A percentile compares a stretch with the other conserved stretches of the same genome.
Conservation (phyloP, 2,113 vertebrate species). For the Oostethus manadensis region DNA sequence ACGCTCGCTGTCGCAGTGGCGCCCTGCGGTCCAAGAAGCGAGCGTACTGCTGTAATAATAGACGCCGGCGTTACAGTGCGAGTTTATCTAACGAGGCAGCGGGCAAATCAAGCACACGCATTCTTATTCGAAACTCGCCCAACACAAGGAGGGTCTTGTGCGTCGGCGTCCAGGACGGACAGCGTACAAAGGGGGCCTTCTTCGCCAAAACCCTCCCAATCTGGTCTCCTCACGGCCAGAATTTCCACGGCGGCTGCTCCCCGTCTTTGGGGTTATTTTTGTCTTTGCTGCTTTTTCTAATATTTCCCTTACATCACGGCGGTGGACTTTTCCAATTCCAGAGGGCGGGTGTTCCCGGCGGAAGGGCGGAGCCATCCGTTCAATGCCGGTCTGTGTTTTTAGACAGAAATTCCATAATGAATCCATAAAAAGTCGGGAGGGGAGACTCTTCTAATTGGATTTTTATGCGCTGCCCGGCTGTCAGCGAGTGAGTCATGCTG, state of each 20-base stretch:
- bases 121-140: neutral
- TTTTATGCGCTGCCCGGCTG: neutral
- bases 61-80: neutral
- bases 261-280: too few relatives aligned
- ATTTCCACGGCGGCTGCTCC: slow-evolving; percentile 45
- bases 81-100: slow-evolving; percentile 43
- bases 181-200: slow-evolving; percentile 49
- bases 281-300: slow-evolving; percentile 15
- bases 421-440: slow-evolving; percentile 23
- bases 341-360: slow-evolving; percentile 16
- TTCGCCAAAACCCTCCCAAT: slow-evolving; percentile 18
- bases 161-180: slow-evolving; percentile 4
- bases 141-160: slow-evolving; percentile 45
- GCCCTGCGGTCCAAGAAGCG: neutral
- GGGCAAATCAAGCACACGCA: slow-evolving; percentile 4
- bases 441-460: neutral
- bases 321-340: slow-evolving; percentile 62
- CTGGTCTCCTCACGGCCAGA: slow-evolving; percentile 31
- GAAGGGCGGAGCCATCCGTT: slow-evolving; percentile 42
- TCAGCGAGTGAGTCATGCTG: neutral
- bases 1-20: too few relatives aligned
- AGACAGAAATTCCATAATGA: slow-evolving; percentile 26
- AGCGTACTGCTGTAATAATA: too few relatives aligned
- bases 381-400: slow-evolving; percentile 35
- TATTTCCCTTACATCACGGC: slow-evolving; percentile 19